Base-by-base conservation (phyloP, 2,888 invertebrate genomes). In the Habrosyne pyritoides region DNA sequence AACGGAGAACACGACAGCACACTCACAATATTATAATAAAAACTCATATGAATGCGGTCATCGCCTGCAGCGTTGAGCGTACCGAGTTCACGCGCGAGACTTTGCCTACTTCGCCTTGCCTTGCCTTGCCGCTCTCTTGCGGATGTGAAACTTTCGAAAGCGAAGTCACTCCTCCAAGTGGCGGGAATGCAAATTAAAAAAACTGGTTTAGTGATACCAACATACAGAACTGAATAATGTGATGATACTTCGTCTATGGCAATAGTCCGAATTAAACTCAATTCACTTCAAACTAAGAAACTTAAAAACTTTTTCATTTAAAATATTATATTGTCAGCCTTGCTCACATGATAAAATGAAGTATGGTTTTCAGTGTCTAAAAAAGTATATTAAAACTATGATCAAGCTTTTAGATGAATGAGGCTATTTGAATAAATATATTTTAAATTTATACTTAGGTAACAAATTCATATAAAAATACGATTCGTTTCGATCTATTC, bases 81-180 rank as follows among this genome's bases (percentile, higher is more conserved):
- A 86, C 89, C 81, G 80, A 87, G 87, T 87, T 88, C 90, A 89
- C 89, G 90, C 89, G 88, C 90, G 89, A 87, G 85, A 89, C 89
- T 86, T 87, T 81, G 84, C 87, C 88, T 89, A 86, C 87, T 88
- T 87, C 78, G 73, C 36, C 4, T 36, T 36, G 36, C 79, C 77
- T 84, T 83, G 81, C 80, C 76, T 87, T 84, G 84, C 91, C 91
- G 88, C 91, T 91, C 91, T 89, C 91, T 91, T 91, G 85, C 91
- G 91, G 92, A 92, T 91, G 90, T 91, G 87, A 91, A 92, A 92
- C 92, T 92, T 92, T 92, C 91, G 91, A 92, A 92, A 92, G 89
- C 88, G 83, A 86, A 81, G 70, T 70, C 77, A 84, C 89, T 80
- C 89, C 87, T 68, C 89, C 92, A 89, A 89, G 91, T 85, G 91